Evolutionary conservation across 2,888 invertebrate species (phyloP).

Genomic region (Dioctria rufipes): DNA sequence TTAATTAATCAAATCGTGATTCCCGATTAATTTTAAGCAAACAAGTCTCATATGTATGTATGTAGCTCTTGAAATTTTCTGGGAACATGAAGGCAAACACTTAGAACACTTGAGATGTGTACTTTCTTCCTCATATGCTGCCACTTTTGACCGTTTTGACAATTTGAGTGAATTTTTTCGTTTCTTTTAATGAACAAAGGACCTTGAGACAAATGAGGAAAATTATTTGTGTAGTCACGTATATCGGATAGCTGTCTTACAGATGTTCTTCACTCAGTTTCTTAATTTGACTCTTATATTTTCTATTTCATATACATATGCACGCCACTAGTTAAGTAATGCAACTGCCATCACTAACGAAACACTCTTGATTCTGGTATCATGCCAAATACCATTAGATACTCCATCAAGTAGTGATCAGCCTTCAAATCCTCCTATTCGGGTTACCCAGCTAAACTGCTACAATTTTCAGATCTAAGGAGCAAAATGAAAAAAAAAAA

Average conservation of each 20-base stretch:
- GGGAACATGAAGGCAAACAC: conserved; percentile 32
- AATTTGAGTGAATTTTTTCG: not conserved
- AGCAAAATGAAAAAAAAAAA: not conserved
- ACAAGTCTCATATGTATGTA: conserved; percentile 4
- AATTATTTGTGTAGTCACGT: conserved; percentile 16
- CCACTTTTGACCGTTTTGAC: conserved; percentile 12
- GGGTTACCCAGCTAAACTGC: conserved; percentile 13
- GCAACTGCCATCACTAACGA: not conserved
- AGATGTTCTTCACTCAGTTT: not conserved
- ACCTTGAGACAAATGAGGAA: conserved; percentile 10
- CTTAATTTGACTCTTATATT: not conserved
- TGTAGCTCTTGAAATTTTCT: conserved; percentile 27
- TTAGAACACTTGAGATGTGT: conserved; percentile 19
- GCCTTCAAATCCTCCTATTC: conserved; percentile 2
- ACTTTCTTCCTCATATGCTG: not conserved
- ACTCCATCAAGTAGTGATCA: conserved; percentile 26
- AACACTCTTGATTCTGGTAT: conserved; percentile 1
- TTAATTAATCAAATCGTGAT: conserved; percentile 41
- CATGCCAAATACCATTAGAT: not conserved
- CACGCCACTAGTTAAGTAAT: not conserved
- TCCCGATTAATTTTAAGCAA: conserved; percentile 14
- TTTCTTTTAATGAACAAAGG: not conserved
- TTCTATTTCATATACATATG: too few relatives aligned
- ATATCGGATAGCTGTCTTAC: not conserved
- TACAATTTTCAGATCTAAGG: not conserved